A percentile compares a stretch with the other conserved stretches of the same genome.
These are phyloP conservation scores for Microplitis deprimator DNA, from an alignment of 2,888 invertebrate species.

Conservation along the genomic window DNA sequence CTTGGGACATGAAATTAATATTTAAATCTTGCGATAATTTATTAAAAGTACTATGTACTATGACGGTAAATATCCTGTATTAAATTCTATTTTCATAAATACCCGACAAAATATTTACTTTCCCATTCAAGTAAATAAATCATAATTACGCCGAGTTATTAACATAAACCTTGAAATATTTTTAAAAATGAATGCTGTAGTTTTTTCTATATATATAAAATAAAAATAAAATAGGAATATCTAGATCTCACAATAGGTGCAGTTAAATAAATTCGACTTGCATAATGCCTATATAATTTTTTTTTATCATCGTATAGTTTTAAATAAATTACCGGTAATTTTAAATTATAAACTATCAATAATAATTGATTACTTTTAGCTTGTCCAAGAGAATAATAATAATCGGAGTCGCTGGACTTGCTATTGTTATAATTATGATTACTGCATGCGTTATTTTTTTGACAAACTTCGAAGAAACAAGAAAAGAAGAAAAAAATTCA, in stretches of 20 bases:
- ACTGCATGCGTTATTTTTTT: background rate
- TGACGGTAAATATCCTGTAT: no score
- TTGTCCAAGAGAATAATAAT: conserved; percentile 20
- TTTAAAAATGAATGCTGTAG: background rate
- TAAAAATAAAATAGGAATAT: background rate
- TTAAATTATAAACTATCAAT: background rate
- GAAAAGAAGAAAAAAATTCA: background rate
- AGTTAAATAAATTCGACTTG: background rate
- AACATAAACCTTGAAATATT: background rate
- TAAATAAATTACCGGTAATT: no score
- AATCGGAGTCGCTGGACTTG: background rate
- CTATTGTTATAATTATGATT: conserved; percentile 2
- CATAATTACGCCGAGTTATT: background rate
- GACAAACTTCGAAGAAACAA: background rate
- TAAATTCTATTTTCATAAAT: background rate
- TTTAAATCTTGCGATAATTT: no score
- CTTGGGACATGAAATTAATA: no score
- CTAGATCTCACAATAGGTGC: background rate
- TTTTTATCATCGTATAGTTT: background rate
- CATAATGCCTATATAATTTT: no score
- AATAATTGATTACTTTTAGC: conserved; percentile 21
- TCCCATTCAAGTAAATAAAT: background rate
- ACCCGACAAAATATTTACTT: background rate
- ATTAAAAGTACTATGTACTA: no score
- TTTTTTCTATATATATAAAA: background rate